Percentiles rank a stretch among this genome's conserved stretches.
phyloP scores from a whole-genome alignment of 2,113 vertebrate genomes.

The Oreotrochilus melanogaster region DNA sequence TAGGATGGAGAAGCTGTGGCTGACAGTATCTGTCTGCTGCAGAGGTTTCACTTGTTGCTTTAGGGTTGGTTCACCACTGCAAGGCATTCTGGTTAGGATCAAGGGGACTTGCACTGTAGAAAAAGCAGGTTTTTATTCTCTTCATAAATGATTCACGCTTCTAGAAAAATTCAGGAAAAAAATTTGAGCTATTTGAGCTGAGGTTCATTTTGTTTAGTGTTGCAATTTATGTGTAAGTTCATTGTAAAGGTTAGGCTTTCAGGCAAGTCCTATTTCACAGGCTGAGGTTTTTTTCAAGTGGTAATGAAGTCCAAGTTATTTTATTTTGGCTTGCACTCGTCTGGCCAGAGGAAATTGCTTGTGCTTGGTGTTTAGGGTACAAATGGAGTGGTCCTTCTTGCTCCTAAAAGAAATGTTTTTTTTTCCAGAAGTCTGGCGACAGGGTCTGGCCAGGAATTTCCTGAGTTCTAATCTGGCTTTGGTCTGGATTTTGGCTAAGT shows the following conservation, averaged over 20 bases:
- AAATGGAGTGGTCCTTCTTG: neutral
- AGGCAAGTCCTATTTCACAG: neutral
- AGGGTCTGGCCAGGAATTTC: constrained; percentile 41
- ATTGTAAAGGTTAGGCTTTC: constrained; percentile 35
- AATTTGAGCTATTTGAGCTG: neutral
- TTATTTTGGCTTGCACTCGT: constrained; percentile 30
- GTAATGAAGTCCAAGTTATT: neutral
- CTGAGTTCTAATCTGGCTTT: constrained; percentile 58
- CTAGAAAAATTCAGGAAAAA: constrained; percentile 1
- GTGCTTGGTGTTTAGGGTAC: constrained; percentile 2
- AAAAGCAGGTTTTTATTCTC: neutral
- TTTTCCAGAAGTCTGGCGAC: constrained; percentile 15
- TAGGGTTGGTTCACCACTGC: neutral
- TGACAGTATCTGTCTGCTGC: neutral
- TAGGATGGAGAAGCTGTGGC: neutral
- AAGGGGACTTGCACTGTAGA: neutral
- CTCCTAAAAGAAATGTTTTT: neutral
- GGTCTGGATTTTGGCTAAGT: neutral
- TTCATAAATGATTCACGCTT: neutral
- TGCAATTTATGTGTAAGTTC: constrained; percentile 4
- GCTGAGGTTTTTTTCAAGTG: constrained; percentile 7
- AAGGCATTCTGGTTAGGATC: neutral
- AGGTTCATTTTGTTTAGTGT: neutral
- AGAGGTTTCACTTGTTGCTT: neutral
- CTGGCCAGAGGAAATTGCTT: constrained; percentile 24